Evolutionary conservation across 2,888 invertebrate species (phyloP).

Genomic region (Orthonevra nobilis): DNA sequence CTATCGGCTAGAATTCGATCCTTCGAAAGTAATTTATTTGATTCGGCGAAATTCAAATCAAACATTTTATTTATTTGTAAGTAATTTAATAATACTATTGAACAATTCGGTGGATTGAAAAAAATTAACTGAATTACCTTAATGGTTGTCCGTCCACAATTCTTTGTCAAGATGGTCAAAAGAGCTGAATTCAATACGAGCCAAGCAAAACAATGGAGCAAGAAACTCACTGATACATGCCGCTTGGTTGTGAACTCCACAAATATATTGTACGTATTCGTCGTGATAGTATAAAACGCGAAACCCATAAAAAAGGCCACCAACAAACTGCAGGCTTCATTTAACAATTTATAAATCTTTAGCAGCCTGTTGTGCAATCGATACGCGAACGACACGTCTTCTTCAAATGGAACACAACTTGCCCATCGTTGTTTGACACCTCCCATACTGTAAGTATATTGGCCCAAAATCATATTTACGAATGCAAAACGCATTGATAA

Average conservation of each 20-base stretch:
- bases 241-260: slow-evolving; percentile 76
- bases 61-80: no score
- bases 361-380: slow-evolving; percentile 77
- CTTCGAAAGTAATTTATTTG: no score
- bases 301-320: slow-evolving; percentile 77
- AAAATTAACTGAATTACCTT: no score
- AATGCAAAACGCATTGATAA: slow-evolving; percentile 75
- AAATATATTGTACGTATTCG: slow-evolving; percentile 78
- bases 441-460: slow-evolving; percentile 73
- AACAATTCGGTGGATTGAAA: no score
- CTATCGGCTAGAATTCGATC: no score
- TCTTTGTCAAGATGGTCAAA: slow-evolving; percentile 74
- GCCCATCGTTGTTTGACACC: slow-evolving; percentile 10
- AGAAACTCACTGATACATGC: slow-evolving; percentile 72
- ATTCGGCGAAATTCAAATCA: no score
- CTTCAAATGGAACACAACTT: slow-evolving; percentile 74
- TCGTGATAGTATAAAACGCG: slow-evolving; percentile 78
- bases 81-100: no score
- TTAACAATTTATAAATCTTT: slow-evolving; percentile 75
- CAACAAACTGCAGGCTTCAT: slow-evolving; percentile 76
- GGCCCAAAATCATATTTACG: slow-evolving; percentile 75
- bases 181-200: slow-evolving; percentile 74
- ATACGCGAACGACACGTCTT: slow-evolving; percentile 76
- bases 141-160: slow-evolving; percentile 75
- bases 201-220: slow-evolving; percentile 75